Evolutionary conservation across 2,888 invertebrate species (phyloP), one percentile per base, ranked within the genome.

Genomic region (Platycheirus albimanus): DNA sequence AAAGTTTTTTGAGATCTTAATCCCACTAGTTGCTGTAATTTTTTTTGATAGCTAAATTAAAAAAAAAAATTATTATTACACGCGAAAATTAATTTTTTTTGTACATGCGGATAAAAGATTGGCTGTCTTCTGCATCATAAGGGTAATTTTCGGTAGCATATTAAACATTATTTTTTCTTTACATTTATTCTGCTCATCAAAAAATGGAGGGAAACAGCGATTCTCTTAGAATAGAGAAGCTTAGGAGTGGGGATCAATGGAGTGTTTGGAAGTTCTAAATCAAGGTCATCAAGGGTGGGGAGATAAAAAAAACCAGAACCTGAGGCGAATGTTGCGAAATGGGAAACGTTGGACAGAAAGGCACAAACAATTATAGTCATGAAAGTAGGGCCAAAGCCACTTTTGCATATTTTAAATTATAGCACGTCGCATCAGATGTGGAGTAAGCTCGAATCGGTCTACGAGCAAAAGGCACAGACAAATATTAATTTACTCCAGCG

Each of bases 261-360:
- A n/a, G n/a, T n/a, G n/a, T n/a, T n/a, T n/a, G n/a, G n/a, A n/a
- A n/a, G 13, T 45, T 75, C 41, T 61, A 75, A 13, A 30, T 67
- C 10, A 67, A 43, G 30, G 43, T 67, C n/a, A 54, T 64, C 2
- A 75, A 75, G 19, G 58, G 10, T 20, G 61, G 66, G 13, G 58
- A 41, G 13, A 13, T 24, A n/a, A 11, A 1, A 7, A 3, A 66
- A 56, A 15, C 74, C 54, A 54, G 56, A 19, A 0, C 15, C 7
- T 24, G 49, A 2, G 49, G 49, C 24, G 2, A 24, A 58, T 11
- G 13, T 24, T 2, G 58, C 41, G 58, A 24, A 41, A 33, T 58
- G 58, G 41, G 13, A 58, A 58, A 10, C 2, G 1, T 2, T 58
- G 8, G 38, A 43, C 28, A 41, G 24, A 10, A 58, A 20, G 13